phyloP scores from a whole-genome alignment of 2,888 invertebrate genomes.

The Patella depressa region DNA sequence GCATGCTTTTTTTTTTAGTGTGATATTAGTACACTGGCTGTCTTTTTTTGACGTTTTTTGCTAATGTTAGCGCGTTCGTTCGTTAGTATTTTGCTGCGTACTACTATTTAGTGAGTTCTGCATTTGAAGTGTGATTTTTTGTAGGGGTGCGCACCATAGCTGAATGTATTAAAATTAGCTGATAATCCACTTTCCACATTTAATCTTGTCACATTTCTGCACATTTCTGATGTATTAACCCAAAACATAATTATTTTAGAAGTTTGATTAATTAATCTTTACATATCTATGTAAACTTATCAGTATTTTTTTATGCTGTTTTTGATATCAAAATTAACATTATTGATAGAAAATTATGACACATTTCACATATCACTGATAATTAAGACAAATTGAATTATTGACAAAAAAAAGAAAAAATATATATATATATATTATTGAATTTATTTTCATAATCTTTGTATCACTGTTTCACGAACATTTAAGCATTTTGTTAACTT shows the following conservation, averaged over 20 bases:
- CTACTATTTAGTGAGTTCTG: neutral
- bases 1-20: constrained; percentile 5
- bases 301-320: too few species aligned
- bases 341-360: too few species aligned
- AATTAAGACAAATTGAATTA: too few species aligned
- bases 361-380: too few species aligned
- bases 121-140: neutral
- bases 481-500: neutral
- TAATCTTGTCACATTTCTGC: neutral
- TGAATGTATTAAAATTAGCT: neutral
- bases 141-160: neutral
- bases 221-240: neutral
- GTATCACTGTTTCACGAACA: too few species aligned
- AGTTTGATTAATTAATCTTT: too few species aligned
- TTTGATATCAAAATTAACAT: too few species aligned
- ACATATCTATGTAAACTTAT: too few species aligned
- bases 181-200: constrained; percentile 2
- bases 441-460: too few species aligned
- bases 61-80: neutral
- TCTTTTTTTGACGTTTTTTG: neutral
- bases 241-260: too few species aligned
- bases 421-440: too few species aligned
- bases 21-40: neutral
- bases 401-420: too few species aligned
- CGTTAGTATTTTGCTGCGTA: neutral